A percentile compares a stretch with the other conserved stretches of the same genome.
Evolutionary conservation across 1,140 invertebrate species (phyloP).

Genomic region (Meloidogyne chitwoodi): DNA sequence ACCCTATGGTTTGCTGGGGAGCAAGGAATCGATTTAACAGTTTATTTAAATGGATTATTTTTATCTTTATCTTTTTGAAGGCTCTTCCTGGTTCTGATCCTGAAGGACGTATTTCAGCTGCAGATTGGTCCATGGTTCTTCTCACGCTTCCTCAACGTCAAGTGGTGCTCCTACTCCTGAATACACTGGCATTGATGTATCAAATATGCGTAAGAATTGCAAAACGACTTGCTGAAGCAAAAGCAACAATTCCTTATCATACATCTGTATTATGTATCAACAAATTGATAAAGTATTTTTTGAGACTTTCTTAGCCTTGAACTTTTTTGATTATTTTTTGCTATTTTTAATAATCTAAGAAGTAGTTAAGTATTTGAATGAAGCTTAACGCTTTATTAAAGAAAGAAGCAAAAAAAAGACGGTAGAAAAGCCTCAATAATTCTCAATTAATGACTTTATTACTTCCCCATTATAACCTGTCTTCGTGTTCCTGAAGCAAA

Average conservation of each 20-base stretch:
- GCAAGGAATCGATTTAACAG: constrained; percentile 64
- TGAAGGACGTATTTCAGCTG: constrained; percentile 79
- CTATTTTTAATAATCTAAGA: background rate
- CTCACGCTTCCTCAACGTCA: constrained; percentile 54
- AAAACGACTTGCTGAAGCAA: constrained; percentile 74
- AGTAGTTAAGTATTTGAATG: constrained; percentile 68
- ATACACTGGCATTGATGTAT: constrained; percentile 78
- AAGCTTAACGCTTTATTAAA: constrained; percentile 73
- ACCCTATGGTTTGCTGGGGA: constrained; percentile 82
- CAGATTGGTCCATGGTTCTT: constrained; percentile 70
- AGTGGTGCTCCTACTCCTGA: constrained; percentile 59
- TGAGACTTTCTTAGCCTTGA: background rate
- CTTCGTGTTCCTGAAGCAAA: constrained; percentile 89
- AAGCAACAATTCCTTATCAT: constrained; percentile 86
- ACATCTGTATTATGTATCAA: constrained; percentile 82
- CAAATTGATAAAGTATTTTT: constrained; percentile 65
- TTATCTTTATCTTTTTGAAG: constrained; percentile 15
- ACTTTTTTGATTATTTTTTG: background rate
- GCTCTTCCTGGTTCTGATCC: constrained; percentile 74
- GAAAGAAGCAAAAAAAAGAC: constrained; percentile 63
- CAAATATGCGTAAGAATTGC: constrained; percentile 73
- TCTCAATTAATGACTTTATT: constrained; percentile 94
- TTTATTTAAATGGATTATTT: background rate
- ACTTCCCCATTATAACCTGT: constrained; percentile 86
- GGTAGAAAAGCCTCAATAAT: constrained; percentile 64